Evolutionary conservation across 1,140 invertebrate genomes (phyloP).

Genomic region (Drosophila mauritiana): DNA sequence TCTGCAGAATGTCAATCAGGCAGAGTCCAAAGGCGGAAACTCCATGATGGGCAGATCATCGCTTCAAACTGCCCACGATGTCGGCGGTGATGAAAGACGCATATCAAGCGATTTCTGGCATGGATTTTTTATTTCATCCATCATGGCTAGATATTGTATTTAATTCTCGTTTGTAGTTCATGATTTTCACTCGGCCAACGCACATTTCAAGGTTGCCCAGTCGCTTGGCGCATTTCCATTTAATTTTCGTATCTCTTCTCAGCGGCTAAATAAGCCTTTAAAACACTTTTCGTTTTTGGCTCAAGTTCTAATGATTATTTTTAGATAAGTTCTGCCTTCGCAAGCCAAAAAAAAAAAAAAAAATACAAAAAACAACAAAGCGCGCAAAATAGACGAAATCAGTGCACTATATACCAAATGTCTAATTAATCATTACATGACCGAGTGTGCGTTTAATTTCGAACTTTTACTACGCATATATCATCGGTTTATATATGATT

Average conservation of each 20-base stretch:
- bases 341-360: slow-evolving; percentile 6
- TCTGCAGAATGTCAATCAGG: slow-evolving; percentile 68
- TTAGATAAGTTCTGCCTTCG: slow-evolving; percentile 57
- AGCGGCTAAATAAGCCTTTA: slow-evolving; percentile 41
- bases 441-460: slow-evolving; percentile 3
- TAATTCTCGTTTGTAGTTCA: slow-evolving; percentile 9
- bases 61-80: slow-evolving; percentile 6
- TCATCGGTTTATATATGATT: slow-evolving; percentile 29
- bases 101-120: slow-evolving; percentile 30
- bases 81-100: slow-evolving; percentile 53
- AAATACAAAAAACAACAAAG: slow-evolving; percentile 32
- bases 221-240: slow-evolving; percentile 53
- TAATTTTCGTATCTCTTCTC: slow-evolving; percentile 34
- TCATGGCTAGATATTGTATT: slow-evolving; percentile 1
- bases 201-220: slow-evolving; percentile 62
- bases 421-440: slow-evolving; percentile 67
- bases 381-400: slow-evolving; percentile 18
- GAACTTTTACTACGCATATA: slow-evolving; percentile 13
- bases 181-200: slow-evolving; percentile 20
- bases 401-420: slow-evolving; percentile 42
- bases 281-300: slow-evolving; percentile 63
- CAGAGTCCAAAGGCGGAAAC: slow-evolving; percentile 9
- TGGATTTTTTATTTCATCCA: slow-evolving; percentile 31
- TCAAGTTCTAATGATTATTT: slow-evolving; percentile 75
- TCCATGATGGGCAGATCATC: slow-evolving; percentile 7